A percentile compares a stretch with the other conserved stretches of the same genome.
Conservation (phyloP, 2,797 vertebrate species). For the Trematomus bernacchii region DNA sequence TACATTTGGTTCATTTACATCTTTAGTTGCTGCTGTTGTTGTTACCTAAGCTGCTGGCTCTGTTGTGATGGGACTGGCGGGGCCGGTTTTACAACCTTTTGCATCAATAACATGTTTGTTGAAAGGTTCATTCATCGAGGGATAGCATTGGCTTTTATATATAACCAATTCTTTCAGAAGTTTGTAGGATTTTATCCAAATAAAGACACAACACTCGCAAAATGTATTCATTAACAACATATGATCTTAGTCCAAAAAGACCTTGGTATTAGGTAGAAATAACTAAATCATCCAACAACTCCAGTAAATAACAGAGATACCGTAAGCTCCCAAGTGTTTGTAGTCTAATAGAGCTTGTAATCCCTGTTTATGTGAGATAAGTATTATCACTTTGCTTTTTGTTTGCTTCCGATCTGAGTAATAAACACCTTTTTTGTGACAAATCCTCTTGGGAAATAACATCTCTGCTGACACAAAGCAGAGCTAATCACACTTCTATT, state of each 20-base stretch:
- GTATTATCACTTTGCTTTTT: constrained; percentile 1
- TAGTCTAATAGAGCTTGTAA: constrained; percentile 13
- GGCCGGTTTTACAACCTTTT: background rate
- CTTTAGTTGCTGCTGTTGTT: constrained; percentile 7
- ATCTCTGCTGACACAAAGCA: constrained; percentile 12
- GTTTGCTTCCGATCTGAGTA: constrained; percentile 19
- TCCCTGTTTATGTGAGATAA: constrained; percentile 25
- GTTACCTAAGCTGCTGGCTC: background rate
- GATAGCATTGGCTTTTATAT: background rate
- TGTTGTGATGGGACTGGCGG: background rate
- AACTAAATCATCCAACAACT: constrained; percentile 5
- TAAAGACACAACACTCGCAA: background rate
- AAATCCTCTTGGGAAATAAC: constrained; percentile 1
- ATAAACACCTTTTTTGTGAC: constrained; percentile 5
- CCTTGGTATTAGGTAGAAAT: background rate
- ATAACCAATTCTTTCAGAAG: background rate
- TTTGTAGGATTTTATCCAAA: background rate
- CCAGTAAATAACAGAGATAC: background rate
- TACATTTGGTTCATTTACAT: background rate
- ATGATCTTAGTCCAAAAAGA: background rate
- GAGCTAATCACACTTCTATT: constrained; percentile 11
- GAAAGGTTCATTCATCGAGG: background rate
- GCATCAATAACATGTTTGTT: background rate
- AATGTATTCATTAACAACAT: background rate
- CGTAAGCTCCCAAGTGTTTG: background rate